Percentiles rank a stretch among this genome's conserved stretches.
These are phyloP conservation scores for Sclerodermus sp. DNA, from an alignment of 2,888 invertebrate species.

Conservation along the genomic window DNA sequence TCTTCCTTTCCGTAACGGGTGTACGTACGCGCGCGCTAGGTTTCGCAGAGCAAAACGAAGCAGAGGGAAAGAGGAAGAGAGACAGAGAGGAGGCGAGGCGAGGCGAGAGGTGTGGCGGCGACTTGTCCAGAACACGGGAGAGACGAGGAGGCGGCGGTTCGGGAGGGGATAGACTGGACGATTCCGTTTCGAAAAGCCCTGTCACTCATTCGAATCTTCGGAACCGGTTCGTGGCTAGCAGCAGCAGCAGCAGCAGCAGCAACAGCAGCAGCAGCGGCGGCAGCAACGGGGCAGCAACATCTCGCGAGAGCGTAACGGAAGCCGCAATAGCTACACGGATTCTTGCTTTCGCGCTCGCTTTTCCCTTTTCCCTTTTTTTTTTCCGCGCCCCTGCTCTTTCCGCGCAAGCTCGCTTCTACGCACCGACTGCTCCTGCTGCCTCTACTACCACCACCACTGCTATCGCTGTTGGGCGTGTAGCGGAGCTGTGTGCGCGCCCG, in stretches of 20 bases:
- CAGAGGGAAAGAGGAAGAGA: too few species aligned
- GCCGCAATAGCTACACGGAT: constrained; percentile 46
- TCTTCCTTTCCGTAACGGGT: too few species aligned
- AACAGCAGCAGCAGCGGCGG: constrained; percentile 9
- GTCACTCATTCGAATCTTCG: constrained; percentile 30
- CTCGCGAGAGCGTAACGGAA: constrained; percentile 38
- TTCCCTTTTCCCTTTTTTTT: constrained; percentile 9
- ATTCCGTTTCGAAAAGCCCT: constrained; percentile 26
- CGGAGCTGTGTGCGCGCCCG: constrained; percentile 9
- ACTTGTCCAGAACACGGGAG: too few species aligned
- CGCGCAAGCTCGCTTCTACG: constrained; percentile 2
- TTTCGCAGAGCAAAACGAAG: too few species aligned
- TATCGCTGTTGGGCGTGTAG: not conserved
- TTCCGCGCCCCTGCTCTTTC: constrained; percentile 19
- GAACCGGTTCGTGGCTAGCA: constrained; percentile 28
- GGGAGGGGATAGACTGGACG: too few species aligned
- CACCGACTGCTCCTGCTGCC: not conserved
- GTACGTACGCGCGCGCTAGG: too few species aligned
- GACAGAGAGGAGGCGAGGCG: too few species aligned
- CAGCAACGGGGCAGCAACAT: constrained; percentile 22
- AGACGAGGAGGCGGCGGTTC: too few species aligned
- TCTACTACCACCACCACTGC: too few species aligned
- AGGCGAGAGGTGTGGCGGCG: too few species aligned
- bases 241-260: not conserved
- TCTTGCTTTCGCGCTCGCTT: constrained; percentile 43